A percentile compares a stretch with the other conserved stretches of the same genome.
phyloP scores from a whole-genome alignment of 2,113 vertebrate genomes.

The Esox niger region DNA sequence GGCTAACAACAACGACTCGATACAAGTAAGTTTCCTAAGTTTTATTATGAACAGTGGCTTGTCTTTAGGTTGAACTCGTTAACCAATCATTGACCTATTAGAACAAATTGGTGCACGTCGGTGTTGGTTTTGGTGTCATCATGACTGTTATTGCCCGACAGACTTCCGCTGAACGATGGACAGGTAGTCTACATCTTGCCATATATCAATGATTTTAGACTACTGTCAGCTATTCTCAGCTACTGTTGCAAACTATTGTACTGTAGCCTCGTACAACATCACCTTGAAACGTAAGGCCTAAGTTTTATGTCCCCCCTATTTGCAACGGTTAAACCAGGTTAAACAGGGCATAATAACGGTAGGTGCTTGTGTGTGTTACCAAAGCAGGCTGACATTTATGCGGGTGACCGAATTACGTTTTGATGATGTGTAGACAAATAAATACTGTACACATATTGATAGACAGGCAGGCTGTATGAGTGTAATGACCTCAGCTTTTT shows the following conservation, averaged over 20 bases:
- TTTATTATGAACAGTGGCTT: neutral
- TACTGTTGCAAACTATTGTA: no score
- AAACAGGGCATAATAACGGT: neutral
- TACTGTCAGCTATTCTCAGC: neutral
- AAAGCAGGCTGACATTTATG: neutral
- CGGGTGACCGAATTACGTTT: neutral
- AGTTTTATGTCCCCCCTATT: neutral
- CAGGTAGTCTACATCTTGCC: neutral
- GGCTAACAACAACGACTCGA: conserved; percentile 63
- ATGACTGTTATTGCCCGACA: neutral
- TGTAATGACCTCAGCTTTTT: no score
- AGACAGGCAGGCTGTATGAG: no score
- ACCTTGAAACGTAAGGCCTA: neutral
- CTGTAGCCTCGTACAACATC: no score
- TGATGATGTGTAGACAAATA: neutral
- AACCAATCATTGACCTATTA: neutral
- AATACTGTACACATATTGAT: neutral
- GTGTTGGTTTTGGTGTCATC: neutral
- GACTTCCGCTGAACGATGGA: neutral
- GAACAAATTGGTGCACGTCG: neutral
- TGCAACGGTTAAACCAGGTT: neutral
- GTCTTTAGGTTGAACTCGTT: neutral
- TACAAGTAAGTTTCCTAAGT: conserved; percentile 58
- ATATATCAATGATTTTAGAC: neutral
- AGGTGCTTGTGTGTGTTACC: conserved; percentile 1